A percentile compares a stretch with the other conserved stretches of the same genome.
phyloP scores from a whole-genome alignment of 2,797 vertebrate species.

The Pangasius mekongensis region DNA sequence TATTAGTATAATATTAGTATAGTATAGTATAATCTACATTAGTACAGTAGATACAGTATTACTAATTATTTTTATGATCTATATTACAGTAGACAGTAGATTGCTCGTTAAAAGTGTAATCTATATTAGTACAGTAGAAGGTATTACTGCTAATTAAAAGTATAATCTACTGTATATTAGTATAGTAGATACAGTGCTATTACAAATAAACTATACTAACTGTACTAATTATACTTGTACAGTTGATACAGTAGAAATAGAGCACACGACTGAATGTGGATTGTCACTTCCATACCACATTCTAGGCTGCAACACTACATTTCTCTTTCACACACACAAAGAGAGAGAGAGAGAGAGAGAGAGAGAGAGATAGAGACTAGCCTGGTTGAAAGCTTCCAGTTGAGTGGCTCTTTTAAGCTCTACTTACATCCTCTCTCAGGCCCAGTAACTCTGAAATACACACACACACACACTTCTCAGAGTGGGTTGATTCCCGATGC shows the following conservation, averaged over 20 bases:
- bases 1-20: not conserved
- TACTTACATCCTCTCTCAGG: constrained; percentile 31
- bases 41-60: not conserved
- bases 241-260: not conserved
- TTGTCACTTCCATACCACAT: not conserved
- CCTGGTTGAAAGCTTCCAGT: constrained; percentile 38
- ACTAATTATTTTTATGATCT: too few relatives aligned
- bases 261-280: not conserved
- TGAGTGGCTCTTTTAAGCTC: constrained; percentile 45
- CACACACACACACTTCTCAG: constrained; percentile 15
- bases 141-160: not conserved
- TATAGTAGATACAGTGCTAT: not conserved
- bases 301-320: not conserved
- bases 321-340: not conserved
- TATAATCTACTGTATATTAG: not conserved
- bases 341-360: not conserved
- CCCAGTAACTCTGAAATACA: constrained; percentile 14
- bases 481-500: constrained; percentile 57
- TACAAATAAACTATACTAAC: not conserved
- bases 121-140: not conserved
- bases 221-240: not conserved
- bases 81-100: too few relatives aligned
- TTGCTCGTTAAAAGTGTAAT: too few relatives aligned
- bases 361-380: not conserved
- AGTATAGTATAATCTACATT: not conserved